Conservation (phyloP, 2,888 invertebrate genomes). For the Silvanus unidentatus region DNA sequence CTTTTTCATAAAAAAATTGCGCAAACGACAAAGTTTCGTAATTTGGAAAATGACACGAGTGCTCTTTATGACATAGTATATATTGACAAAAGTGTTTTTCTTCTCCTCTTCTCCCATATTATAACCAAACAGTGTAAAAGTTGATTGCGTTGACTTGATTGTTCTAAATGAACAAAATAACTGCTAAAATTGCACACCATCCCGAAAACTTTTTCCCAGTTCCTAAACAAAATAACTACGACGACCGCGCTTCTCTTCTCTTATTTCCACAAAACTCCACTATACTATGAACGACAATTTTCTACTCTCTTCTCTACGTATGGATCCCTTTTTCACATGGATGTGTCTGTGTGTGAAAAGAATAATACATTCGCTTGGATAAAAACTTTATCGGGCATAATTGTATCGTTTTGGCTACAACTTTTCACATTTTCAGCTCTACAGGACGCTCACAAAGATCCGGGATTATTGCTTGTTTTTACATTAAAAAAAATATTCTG, state of each 20-base stretch:
- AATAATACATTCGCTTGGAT: not conserved
- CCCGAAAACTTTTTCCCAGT: conserved; percentile 17
- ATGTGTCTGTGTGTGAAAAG: conserved; percentile 4
- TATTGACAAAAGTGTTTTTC: conserved; percentile 54
- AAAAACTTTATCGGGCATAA: conserved; percentile 5
- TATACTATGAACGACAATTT: too few species aligned
- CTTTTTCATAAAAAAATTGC: too few species aligned
- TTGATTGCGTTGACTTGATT: conserved; percentile 50
- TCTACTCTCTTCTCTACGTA: too few species aligned
- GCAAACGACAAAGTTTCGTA: conserved; percentile 18
- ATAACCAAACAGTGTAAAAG: conserved; percentile 43
- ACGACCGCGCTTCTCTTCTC: too few species aligned
- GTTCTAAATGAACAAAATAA: conserved; percentile 48
- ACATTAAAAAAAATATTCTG: too few species aligned
- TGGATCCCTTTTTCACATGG: too few species aligned
- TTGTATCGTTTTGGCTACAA: not conserved
- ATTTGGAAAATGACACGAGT: conserved; percentile 54
- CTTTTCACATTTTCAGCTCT: too few species aligned
- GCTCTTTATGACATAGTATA: conserved; percentile 51
- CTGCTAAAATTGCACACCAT: conserved; percentile 27
- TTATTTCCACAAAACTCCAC: too few species aligned
- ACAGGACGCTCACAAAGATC: too few species aligned
- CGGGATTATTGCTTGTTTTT: too few species aligned
- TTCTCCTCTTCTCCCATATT: conserved; percentile 43
- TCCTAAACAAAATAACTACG: too few species aligned